Percentiles rank a stretch among this genome's conserved stretches.
phyloP scores from a whole-genome alignment of 2,888 invertebrate species.

The Papilio gigon region DNA sequence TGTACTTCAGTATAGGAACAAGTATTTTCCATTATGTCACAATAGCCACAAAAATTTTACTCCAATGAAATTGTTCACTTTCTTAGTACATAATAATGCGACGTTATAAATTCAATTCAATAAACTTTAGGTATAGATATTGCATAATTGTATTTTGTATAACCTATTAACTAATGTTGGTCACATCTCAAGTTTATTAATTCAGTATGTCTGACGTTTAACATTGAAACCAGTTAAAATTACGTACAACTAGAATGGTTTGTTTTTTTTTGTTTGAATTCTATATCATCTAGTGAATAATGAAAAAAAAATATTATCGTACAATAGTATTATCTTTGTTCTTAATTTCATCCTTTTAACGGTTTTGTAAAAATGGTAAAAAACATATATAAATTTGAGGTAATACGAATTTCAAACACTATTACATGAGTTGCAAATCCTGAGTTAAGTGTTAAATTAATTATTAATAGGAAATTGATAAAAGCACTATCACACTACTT shows the following conservation, averaged over 20 bases:
- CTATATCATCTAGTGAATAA: too few relatives aligned
- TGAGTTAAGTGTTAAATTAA: neutral
- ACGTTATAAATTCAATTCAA: neutral
- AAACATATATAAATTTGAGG: too few relatives aligned
- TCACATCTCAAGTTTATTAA: constrained; percentile 1
- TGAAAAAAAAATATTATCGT: too few relatives aligned
- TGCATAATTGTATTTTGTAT: neutral
- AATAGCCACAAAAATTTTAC: too few relatives aligned
- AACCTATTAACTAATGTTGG: neutral
- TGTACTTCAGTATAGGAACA: too few relatives aligned
- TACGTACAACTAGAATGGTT: neutral
- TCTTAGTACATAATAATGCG: neutral
- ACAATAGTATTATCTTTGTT: too few relatives aligned
- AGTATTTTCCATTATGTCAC: too few relatives aligned
- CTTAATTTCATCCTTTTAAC: too few relatives aligned
- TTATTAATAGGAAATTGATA: neutral
- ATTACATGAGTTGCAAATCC: neutral
- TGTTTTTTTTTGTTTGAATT: too few relatives aligned
- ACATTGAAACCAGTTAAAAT: constrained; percentile 4
- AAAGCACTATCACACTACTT: neutral
- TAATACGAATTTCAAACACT: too few relatives aligned
- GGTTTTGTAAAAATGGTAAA: too few relatives aligned
- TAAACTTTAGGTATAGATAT: neutral
- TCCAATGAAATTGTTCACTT: too few relatives aligned
- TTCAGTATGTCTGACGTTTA: neutral